Percentiles rank a stretch among this genome's conserved stretches.
Conservation (phyloP, 2,113 vertebrate species). For the Merops nubicus region DNA sequence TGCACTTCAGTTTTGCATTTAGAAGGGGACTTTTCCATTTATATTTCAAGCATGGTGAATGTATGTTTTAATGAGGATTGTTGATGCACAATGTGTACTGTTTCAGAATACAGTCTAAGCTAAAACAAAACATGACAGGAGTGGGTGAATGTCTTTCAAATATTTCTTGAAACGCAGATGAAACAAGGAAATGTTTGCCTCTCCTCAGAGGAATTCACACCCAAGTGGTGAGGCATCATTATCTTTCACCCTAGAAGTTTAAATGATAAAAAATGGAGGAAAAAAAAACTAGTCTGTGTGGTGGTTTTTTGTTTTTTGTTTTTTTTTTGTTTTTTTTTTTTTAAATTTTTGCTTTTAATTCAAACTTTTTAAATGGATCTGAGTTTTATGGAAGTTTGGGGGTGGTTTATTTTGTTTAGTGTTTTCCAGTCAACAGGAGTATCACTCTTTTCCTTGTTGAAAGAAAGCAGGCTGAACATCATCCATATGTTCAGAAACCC, state of each 20-base stretch:
- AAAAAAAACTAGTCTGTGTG: neutral
- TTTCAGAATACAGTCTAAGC: neutral
- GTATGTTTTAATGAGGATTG: neutral
- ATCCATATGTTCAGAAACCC: neutral
- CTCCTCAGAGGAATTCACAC: neutral
- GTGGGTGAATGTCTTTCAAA: neutral
- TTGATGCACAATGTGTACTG: neutral
- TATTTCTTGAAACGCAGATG: neutral
- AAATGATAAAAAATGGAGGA: neutral
- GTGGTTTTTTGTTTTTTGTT: too few relatives aligned
- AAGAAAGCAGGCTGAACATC: neutral
- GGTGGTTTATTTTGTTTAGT: neutral
- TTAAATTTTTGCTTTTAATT: neutral
- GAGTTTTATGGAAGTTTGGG: neutral
- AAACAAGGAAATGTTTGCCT: neutral
- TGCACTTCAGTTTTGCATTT: neutral
- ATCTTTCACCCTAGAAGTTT: neutral
- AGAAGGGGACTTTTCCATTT: neutral
- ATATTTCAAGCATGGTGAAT: neutral
- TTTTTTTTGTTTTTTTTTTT: neutral
- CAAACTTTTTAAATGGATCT: neutral
- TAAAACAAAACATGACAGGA: neutral
- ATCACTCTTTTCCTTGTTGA: neutral
- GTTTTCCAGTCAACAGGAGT: neutral
- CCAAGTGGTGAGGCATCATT: neutral